Evolutionary conservation across 2,888 invertebrate species (phyloP), one percentile per base, ranked within the genome.

Genomic region (Drosophila hamatofila): DNA sequence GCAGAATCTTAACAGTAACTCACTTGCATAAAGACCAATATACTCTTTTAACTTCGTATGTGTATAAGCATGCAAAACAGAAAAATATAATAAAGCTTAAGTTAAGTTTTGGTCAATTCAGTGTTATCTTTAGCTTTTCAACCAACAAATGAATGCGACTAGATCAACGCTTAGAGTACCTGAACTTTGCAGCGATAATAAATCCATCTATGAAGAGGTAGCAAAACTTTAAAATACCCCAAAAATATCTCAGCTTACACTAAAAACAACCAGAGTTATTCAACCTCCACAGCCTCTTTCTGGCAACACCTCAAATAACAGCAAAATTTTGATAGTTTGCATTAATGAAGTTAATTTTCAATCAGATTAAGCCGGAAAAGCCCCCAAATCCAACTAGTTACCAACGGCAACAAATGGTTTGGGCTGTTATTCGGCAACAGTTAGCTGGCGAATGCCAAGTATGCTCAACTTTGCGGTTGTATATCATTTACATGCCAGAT

Each of bases 401-500:
- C n/a, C 39, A 25, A 23, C 9, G 21, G 75, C 77, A 78, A 80
- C 76, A 80, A 58, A 58, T 69, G 39, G 44, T 8, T 18, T 30
- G 33, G 66, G 75, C 51, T 69, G 58, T 57, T 73, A 42, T 66
- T 48, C 27, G 46, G 41, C 18, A 46, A 44, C 61, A 55, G 35
- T 33, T 52, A 35, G 21, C 23, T 58, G 39, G 59, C 55, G 67
- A 81, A 75, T 71, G 73, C 61, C 77, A 77, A 83, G 78, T 80
- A 74, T 75, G 72, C 81, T 25, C 68, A 83, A 83, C 81, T 88
- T 78, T 88, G 71, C 67, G 70, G 78, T 62, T 67, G 60, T 75
- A 86, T 78, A 86, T 80, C 83, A 84, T 83, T 88, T 83, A 76
- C 83, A 83, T 85, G 80, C 77, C 67, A 75, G 81, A 79, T 80